phyloP scores from a whole-genome alignment of 1,140 invertebrate genomes.

The Hormaphis cornu region DNA sequence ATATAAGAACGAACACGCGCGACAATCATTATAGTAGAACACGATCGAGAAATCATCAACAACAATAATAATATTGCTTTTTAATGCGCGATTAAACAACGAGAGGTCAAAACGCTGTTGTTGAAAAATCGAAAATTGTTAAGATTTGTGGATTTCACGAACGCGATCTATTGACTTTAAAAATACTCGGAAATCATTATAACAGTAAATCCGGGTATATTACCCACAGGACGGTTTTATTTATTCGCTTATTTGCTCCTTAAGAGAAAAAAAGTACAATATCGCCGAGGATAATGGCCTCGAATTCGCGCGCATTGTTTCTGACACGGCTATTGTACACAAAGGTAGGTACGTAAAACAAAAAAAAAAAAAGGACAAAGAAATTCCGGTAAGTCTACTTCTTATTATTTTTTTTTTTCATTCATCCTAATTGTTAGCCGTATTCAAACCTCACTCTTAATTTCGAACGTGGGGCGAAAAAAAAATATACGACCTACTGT shows the following conservation, averaged over 20 bases:
- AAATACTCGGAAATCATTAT: not conserved
- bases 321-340: constrained; percentile 14
- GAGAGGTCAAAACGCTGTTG: no score
- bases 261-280: constrained; percentile 8
- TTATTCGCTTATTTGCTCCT: not conserved
- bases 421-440: constrained; percentile 13
- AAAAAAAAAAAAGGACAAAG: constrained; percentile 21
- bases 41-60: no score
- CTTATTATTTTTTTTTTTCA: not conserved
- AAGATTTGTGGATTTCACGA: no score
- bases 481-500: not conserved
- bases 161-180: not conserved
- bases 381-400: constrained; percentile 6
- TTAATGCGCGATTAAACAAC: no score
- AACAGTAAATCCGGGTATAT: not conserved
- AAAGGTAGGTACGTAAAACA: constrained; percentile 7
- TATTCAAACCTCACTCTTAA: not conserved
- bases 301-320: constrained; percentile 9
- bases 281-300: constrained; percentile 4
- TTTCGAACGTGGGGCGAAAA: not conserved
- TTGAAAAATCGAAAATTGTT: no score
- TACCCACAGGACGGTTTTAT: not conserved
- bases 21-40: no score
- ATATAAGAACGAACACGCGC: no score
- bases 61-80: no score